A percentile compares a stretch with the other conserved stretches of the same genome.
Evolutionary conservation across 2,113 vertebrate genomes (phyloP).

Genomic region (Rhynchomys soricoides): DNA sequence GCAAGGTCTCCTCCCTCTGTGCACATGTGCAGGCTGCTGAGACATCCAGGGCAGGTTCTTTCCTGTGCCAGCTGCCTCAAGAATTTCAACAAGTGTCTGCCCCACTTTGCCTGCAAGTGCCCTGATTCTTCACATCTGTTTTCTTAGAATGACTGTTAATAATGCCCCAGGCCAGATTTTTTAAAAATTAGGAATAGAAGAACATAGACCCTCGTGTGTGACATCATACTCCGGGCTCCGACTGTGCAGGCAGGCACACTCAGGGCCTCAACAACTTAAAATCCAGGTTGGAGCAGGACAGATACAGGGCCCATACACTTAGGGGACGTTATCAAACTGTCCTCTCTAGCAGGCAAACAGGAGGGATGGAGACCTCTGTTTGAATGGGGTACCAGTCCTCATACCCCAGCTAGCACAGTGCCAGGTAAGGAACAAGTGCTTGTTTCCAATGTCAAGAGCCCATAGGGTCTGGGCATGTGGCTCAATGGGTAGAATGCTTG

Average conservation of each 20-base stretch:
- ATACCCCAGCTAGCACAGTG: background rate
- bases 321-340: background rate
- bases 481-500: background rate
- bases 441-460: background rate
- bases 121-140: background rate
- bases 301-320: background rate
- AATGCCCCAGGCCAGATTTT: background rate
- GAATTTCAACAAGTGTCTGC: background rate
- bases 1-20: conserved; percentile 1
- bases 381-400: background rate
- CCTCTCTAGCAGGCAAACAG: background rate
- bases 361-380: background rate
- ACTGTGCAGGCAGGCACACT: background rate
- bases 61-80: background rate
- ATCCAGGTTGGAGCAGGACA: background rate
- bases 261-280: background rate
- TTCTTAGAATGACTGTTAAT: background rate
- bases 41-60: background rate
- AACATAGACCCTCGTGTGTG: background rate
- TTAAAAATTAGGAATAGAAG: background rate
- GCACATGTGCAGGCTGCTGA: background rate
- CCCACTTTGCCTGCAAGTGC: background rate
- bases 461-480: background rate
- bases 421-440: background rate
- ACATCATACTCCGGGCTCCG: background rate